Evolutionary conservation across 2,888 invertebrate genomes (phyloP).

Genomic region (Strigamia maritima): DNA sequence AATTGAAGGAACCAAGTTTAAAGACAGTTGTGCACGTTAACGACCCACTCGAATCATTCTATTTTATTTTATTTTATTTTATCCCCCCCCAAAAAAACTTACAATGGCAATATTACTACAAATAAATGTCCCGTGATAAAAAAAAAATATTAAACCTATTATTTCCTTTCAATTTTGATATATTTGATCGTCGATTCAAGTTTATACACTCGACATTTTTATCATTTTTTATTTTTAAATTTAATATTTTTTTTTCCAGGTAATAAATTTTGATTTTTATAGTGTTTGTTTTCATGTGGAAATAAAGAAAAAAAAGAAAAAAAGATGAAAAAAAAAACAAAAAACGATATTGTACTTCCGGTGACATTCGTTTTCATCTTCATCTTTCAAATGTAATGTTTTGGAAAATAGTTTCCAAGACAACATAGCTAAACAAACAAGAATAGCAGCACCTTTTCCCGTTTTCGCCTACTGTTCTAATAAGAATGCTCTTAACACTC

Average conservation of each 20-base stretch:
- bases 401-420: conserved; percentile 11
- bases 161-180: not conserved
- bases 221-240: not conserved
- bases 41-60: not conserved
- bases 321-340: not conserved
- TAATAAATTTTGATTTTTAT: not conserved
- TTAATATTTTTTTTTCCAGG: conserved; percentile 1
- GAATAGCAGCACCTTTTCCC: not conserved
- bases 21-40: not conserved
- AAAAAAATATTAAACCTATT: not conserved
- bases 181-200: not conserved
- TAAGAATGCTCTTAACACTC: conserved; percentile 21
- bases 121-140: no score
- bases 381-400: conserved; percentile 20
- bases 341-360: not conserved
- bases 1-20: conserved; percentile 22
- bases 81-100: not conserved
- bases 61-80: not conserved
- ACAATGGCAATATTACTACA: no score
- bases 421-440: not conserved
- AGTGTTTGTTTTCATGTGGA: not conserved
- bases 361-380: conserved; percentile 2
- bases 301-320: not conserved
- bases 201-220: not conserved
- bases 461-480: not conserved